Evolutionary conservation across 2,113 vertebrate species (phyloP).

Genomic region (Syngnathoides biaculeatus): DNA sequence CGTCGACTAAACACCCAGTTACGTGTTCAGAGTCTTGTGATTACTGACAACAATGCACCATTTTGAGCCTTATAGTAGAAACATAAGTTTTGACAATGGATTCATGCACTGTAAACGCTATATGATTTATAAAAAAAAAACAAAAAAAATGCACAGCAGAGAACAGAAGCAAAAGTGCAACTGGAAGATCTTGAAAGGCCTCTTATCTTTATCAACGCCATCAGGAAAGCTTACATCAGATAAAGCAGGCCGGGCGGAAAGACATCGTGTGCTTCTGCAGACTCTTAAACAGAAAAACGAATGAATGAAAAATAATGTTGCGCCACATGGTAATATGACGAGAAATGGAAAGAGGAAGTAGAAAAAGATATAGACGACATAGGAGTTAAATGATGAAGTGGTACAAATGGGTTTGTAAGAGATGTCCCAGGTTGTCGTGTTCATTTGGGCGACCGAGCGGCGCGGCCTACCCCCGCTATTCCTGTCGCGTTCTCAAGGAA

Average conservation of each 20-base stretch:
- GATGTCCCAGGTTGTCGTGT: background rate
- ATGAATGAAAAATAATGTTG: too few species aligned
- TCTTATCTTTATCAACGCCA: background rate
- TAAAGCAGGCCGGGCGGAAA: background rate
- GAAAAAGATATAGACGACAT: background rate
- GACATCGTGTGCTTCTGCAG: background rate
- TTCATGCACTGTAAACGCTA: background rate
- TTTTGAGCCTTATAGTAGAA: background rate
- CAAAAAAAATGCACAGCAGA: background rate
- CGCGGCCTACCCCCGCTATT: constrained; percentile 1
- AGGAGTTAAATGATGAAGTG: background rate
- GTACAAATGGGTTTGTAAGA: background rate
- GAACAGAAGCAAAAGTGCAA: background rate
- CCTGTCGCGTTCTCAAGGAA: background rate
- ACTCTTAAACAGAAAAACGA: background rate
- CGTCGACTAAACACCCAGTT: background rate
- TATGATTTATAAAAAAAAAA: too few species aligned
- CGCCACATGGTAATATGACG: too few species aligned
- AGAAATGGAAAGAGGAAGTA: background rate
- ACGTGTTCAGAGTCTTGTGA: background rate
- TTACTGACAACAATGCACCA: background rate
- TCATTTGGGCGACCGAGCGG: background rate
- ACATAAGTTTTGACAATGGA: background rate
- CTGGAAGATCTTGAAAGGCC: background rate
- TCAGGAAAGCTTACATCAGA: background rate